Evolutionary conservation across 2,888 invertebrate genomes (phyloP), one percentile per base, ranked within the genome.

Genomic region (Drosophila limbata): DNA sequence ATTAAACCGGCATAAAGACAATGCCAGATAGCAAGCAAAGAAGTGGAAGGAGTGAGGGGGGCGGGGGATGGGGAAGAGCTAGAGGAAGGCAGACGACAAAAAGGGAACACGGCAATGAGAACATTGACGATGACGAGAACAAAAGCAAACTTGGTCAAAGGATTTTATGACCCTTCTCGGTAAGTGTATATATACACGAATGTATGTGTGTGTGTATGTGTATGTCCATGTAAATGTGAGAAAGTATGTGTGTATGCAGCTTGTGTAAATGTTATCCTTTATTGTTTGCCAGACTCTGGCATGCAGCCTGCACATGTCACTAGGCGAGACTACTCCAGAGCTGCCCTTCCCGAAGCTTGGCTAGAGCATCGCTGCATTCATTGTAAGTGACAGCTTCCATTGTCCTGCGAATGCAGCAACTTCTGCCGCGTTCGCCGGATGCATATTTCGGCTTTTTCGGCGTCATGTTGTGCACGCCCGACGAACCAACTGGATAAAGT

Each of bases 1-100:
- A 85, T 85, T 89, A 85, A 89, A 77, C 80, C 88, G 72, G 89
- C 85, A 84, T 84, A 77, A 84, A 87, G 83, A 84, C 87, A 84
- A 84, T 87, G 84, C 73, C 67, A 69, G 69, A 55, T 59, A 13
- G 35, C 33, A 55, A 56, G 35, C 44, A n/a, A 44, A 44, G 65
- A 52, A 42, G 45, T 21, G 25, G 42, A 28, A 44, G 50, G 47
- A 8, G 15, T 28, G 59, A 21, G 39, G 35, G 33, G 25, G 15
- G 44, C n/a, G 53, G 15, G 56, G 50, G 21, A 25, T 21, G 13
- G 51, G 15, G 25, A 52, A 51, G 44, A 40, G 47, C 21, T 21
- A n/a, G 51, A 15, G 52, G 37, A 42, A 31, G 25, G 35, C 53
- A 45, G 60, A 57, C 17, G 37, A 8, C 19, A 21, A 35, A 62